Evolutionary conservation across 2,888 invertebrate genomes (phyloP).

Genomic region (Tanypteryx hageni): DNA sequence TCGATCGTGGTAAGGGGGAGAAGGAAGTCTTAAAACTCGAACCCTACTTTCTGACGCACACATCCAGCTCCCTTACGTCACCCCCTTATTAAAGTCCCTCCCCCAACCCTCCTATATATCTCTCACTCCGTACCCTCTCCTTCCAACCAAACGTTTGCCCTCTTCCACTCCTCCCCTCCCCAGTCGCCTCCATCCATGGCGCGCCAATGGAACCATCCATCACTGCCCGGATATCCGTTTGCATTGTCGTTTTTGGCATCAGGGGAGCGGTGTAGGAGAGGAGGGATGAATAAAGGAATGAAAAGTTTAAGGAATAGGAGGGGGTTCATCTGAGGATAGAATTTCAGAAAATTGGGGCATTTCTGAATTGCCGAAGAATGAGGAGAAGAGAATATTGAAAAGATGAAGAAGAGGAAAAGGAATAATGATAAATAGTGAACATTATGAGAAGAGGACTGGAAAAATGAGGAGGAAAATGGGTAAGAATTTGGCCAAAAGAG

Average conservation of each 20-base stretch:
- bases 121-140: no score
- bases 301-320: background rate
- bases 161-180: background rate
- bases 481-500: no score
- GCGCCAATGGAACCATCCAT: background rate
- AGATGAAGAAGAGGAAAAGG: no score
- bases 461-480: no score
- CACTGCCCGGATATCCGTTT: slow-evolving; percentile 28
- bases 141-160: no score
- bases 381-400: background rate
- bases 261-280: background rate
- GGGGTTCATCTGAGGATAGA: background rate
- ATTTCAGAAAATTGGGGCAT: background rate
- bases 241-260: slow-evolving; percentile 1
- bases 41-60: no score
- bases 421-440: no score
- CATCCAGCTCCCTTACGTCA: no score
- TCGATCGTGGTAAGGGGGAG: background rate
- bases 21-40: background rate
- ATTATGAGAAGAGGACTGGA: no score
- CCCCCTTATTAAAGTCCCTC: no score
- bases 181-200: background rate
- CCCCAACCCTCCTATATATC: no score
- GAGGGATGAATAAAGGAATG: slow-evolving; percentile 16
- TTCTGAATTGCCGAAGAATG: background rate